Percentiles rank a stretch among this genome's conserved stretches.
phyloP scores from a whole-genome alignment of 2,888 invertebrate species.

The Linnaemya vulpina region DNA sequence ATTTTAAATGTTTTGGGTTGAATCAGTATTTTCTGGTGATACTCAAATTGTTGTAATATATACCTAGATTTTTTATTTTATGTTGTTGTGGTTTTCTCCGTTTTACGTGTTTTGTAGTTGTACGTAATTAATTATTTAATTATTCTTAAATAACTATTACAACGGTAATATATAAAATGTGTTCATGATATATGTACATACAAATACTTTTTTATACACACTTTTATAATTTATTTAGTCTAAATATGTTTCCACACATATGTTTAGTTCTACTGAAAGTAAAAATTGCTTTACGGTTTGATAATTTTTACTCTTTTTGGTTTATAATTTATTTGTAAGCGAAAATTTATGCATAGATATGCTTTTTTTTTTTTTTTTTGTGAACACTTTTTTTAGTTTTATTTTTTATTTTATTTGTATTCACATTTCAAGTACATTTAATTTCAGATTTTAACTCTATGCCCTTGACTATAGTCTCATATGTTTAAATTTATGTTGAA shows the following conservation, averaged over 20 bases:
- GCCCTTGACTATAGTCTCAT: constrained; percentile 40
- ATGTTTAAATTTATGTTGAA: neutral
- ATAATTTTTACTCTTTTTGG: constrained; percentile 25
- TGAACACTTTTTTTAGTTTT: constrained; percentile 10
- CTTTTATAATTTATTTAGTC: neutral
- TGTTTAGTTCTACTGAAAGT: constrained; percentile 51
- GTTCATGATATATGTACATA: too few relatives aligned
- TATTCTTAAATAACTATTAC: too few relatives aligned
- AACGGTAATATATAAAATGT: too few relatives aligned
- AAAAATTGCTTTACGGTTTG: constrained; percentile 57
- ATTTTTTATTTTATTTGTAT: neutral
- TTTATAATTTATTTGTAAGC: constrained; percentile 28
- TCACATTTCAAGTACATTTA: constrained; percentile 52
- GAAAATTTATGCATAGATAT: constrained; percentile 40
- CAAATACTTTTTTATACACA: neutral
- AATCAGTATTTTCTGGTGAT: too few relatives aligned
- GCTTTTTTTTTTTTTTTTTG: constrained; percentile 14
- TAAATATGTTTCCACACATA: neutral
- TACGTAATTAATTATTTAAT: too few relatives aligned
- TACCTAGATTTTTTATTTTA: too few relatives aligned
- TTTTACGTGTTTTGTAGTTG: too few relatives aligned
- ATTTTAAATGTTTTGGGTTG: too few relatives aligned
- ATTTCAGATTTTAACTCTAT: constrained; percentile 10
- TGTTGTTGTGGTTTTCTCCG: too few relatives aligned
- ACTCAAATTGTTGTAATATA: too few relatives aligned